Conservation (phyloP, 1,140 invertebrate species). For the Geopemphigus sp. region DNA sequence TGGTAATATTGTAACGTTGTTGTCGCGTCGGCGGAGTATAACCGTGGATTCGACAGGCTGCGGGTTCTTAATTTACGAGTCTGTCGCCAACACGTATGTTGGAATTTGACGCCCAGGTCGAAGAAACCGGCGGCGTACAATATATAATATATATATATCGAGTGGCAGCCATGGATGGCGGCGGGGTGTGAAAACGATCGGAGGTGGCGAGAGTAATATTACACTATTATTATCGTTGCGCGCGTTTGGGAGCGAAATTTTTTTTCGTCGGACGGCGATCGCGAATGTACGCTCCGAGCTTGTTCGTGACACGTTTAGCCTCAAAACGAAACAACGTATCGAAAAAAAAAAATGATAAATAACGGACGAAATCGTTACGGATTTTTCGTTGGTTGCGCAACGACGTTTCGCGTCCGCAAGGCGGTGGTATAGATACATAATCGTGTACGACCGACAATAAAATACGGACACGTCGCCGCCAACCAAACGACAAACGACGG, state of each 20-base stretch:
- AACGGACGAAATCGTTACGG: neutral
- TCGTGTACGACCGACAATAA: too few species aligned
- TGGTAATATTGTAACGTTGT: too few species aligned
- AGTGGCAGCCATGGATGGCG: neutral
- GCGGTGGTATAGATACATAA: too few species aligned
- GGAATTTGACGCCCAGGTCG: too few species aligned
- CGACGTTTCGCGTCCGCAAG: neutral
- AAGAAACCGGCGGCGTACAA: neutral
- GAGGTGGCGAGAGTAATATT: neutral
- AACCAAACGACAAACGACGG: too few species aligned
- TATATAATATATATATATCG: neutral
- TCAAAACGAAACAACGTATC: too few species aligned
- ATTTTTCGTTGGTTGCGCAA: conserved; percentile 21
- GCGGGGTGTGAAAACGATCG: neutral
- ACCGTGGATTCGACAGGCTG: too few species aligned
- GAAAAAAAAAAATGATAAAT: neutral
- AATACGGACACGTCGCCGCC: too few species aligned
- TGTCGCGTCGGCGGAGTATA: too few species aligned
- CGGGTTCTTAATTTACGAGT: too few species aligned
- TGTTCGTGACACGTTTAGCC: conserved; percentile 42
- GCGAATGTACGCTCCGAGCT: neutral
- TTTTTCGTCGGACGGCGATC: neutral
- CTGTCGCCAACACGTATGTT: too few species aligned
- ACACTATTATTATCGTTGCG: neutral
- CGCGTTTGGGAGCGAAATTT: neutral